phyloP scores from a whole-genome alignment of 2,797 vertebrate species.

The Tachyglossus aculeatus region DNA sequence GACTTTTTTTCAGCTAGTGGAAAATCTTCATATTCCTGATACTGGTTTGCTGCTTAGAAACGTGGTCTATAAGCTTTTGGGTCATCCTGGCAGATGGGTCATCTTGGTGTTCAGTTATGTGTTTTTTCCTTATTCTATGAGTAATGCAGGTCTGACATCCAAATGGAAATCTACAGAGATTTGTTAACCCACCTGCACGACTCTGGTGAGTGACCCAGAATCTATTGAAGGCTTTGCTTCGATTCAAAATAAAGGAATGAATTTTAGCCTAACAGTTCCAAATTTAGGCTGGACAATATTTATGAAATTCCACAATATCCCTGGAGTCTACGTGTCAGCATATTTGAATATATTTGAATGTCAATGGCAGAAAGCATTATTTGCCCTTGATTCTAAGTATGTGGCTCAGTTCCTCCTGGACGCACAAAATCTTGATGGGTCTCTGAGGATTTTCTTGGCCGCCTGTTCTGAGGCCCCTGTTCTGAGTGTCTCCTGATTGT shows the following conservation, averaged over 20 bases:
- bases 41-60: too few species aligned
- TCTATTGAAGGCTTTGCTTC: background rate
- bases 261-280: background rate
- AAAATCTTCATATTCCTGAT: too few species aligned
- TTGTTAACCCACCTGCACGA: background rate
- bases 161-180: background rate
- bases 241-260: background rate
- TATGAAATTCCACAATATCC: background rate
- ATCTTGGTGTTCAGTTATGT: background rate
- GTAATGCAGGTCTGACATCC: background rate
- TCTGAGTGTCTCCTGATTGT: background rate
- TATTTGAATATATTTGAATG: background rate
- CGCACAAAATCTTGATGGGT: background rate
- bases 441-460: background rate
- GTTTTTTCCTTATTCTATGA: background rate
- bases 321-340: background rate
- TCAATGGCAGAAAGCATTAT: background rate
- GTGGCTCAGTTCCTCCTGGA: background rate
- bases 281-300: background rate
- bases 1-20: too few species aligned
- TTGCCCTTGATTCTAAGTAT: background rate
- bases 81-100: background rate
- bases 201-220: background rate
- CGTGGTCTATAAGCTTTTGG: too few species aligned
- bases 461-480: conserved; percentile 1